Evolutionary conservation across 2,797 vertebrate genomes (phyloP).

Genomic region (Hippopotamyrus pictus): DNA sequence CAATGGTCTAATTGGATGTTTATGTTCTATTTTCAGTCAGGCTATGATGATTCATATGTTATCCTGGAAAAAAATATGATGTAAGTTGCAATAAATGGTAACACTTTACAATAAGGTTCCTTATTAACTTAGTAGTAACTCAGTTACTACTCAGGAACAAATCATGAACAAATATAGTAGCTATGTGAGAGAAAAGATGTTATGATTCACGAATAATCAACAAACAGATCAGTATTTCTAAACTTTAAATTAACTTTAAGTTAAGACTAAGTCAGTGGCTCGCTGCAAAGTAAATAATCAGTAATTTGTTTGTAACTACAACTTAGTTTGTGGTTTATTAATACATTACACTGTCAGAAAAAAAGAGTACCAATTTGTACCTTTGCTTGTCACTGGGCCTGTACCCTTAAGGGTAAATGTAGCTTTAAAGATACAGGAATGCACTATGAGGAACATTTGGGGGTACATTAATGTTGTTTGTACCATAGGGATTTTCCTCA

Average conservation of each 20-base stretch:
- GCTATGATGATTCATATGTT: not conserved
- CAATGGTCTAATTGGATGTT: not conserved
- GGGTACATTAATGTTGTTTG: not conserved
- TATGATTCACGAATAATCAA: not conserved
- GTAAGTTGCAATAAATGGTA: not conserved
- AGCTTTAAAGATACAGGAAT: not conserved
- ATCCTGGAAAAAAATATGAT: not conserved
- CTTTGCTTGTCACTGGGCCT: not conserved
- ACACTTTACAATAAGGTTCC: not conserved
- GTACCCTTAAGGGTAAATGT: not conserved
- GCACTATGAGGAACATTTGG: too few species aligned
- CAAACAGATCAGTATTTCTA: not conserved
- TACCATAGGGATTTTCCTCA: not conserved
- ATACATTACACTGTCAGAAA: not conserved
- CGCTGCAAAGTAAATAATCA: not conserved
- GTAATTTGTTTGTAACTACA: not conserved
- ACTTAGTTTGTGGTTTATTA: not conserved
- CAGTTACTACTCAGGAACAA: not conserved
- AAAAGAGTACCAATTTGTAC: not conserved
- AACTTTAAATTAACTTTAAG: not conserved
- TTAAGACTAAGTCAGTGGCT: not conserved
- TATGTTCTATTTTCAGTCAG: not conserved
- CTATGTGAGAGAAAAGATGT: not conserved
- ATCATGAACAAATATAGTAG: not conserved
- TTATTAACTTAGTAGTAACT: not conserved